Evolutionary conservation across 2,113 vertebrate genomes (phyloP).

Genomic region (Coturnix japonica): DNA sequence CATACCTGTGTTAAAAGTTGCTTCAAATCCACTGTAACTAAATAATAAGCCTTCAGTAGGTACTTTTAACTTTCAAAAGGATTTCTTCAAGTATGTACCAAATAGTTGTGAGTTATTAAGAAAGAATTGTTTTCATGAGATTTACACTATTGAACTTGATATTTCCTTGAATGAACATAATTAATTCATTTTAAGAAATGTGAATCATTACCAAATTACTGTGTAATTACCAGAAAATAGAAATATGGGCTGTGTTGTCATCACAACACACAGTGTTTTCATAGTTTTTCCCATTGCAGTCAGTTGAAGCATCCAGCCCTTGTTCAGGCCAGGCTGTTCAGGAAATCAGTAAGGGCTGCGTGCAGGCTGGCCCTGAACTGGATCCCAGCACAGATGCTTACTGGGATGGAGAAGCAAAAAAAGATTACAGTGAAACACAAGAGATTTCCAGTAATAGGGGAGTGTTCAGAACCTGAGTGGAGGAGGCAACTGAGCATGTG

Average conservation of each 20-base stretch:
- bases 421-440: not conserved
- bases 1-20: not conserved
- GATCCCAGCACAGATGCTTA: not conserved
- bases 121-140: not conserved
- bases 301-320: not conserved
- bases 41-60: not conserved
- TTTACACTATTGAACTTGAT: not conserved
- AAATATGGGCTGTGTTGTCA: not conserved
- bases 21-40: not conserved
- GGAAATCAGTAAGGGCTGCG: not conserved
- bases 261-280: not conserved
- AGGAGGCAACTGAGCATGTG: not conserved
- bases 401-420: not conserved
- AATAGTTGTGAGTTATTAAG: not conserved
- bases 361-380: not conserved
- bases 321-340: not conserved
- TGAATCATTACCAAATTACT: not conserved
- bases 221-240: not conserved
- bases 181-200: not conserved
- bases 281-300: not conserved
- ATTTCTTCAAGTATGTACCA: not conserved
- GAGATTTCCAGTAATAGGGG: constrained; percentile 17
- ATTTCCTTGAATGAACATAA: not conserved
- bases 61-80: not conserved
- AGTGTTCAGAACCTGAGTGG: not conserved